phyloP scores from a whole-genome alignment of 2,113 vertebrate species.

The Acrocephalus arundinaceus region DNA sequence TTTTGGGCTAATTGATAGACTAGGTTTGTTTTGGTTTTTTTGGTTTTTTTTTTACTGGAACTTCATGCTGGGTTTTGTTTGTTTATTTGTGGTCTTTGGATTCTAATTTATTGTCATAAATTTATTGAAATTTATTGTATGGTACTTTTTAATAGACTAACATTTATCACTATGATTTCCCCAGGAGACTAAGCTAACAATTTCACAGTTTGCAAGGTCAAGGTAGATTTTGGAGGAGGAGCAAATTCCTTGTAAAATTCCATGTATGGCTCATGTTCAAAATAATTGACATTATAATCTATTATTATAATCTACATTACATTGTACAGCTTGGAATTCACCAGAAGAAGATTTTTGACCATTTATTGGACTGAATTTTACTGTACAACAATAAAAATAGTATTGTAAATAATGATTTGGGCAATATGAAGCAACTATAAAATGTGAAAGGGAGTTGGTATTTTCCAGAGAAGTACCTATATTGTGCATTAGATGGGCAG shows the following conservation, averaged over 20 bases:
- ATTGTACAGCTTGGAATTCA: background rate
- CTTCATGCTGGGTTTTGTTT: background rate
- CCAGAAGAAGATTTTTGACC: background rate
- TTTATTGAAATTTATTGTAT: no score
- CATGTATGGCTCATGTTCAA: background rate
- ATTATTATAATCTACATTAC: background rate
- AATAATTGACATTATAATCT: background rate
- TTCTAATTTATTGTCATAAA: background rate
- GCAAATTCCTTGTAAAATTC: background rate
- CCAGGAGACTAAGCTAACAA: background rate
- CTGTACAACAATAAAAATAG: background rate
- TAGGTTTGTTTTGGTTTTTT: background rate
- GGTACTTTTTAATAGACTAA: background rate
- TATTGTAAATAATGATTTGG: background rate
- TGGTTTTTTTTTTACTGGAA: background rate
- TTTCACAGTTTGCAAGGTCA: background rate
- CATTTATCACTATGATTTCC: background rate
- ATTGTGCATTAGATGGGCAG: background rate
- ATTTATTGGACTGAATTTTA: background rate
- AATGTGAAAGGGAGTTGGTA: background rate
- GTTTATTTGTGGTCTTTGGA: background rate
- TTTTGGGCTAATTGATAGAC: background rate
- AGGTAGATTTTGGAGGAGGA: background rate
- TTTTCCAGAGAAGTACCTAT: background rate
- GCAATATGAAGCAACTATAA: background rate